Evolutionary conservation across 2,797 vertebrate species (phyloP).

Genomic region (Crenichthys baileyi): DNA sequence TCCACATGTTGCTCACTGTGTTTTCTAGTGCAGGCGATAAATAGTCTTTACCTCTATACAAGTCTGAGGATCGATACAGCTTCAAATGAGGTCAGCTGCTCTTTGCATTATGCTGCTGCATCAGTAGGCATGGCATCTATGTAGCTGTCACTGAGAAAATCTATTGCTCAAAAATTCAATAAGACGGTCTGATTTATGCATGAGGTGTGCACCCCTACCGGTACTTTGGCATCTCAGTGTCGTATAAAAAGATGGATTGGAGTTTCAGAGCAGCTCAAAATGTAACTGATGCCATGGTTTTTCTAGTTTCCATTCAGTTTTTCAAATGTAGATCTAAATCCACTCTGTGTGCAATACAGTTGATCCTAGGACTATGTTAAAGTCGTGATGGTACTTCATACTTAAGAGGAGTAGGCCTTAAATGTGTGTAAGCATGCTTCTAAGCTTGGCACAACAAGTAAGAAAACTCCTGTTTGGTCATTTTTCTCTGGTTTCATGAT

Average conservation of each 20-base stretch:
- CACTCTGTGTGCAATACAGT: too few relatives aligned
- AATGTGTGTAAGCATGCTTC: neutral
- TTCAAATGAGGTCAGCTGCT: slow-evolving; percentile 11
- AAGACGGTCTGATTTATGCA: slow-evolving; percentile 9
- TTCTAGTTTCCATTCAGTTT: neutral
- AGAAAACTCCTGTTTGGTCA: too few relatives aligned
- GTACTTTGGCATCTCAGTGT: neutral
- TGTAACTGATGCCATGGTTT: neutral
- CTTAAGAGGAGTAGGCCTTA: too few relatives aligned
- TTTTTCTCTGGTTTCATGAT: neutral
- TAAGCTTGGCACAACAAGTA: neutral
- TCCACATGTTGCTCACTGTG: neutral
- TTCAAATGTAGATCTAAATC: neutral
- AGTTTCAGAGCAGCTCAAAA: neutral
- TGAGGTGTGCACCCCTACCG: neutral
- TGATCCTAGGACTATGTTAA: too few relatives aligned
- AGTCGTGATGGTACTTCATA: neutral
- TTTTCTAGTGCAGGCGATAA: neutral
- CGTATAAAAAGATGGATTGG: neutral
- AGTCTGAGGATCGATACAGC: slow-evolving; percentile 17
- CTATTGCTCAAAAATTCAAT: neutral
- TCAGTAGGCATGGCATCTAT: slow-evolving; percentile 1
- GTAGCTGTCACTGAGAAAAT: slow-evolving; percentile 8
- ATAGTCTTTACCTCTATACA: neutral
- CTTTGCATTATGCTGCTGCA: slow-evolving; percentile 15